Evolutionary conservation across 1,140 invertebrate genomes (phyloP).

Genomic region (Colletes latitarsis): DNA sequence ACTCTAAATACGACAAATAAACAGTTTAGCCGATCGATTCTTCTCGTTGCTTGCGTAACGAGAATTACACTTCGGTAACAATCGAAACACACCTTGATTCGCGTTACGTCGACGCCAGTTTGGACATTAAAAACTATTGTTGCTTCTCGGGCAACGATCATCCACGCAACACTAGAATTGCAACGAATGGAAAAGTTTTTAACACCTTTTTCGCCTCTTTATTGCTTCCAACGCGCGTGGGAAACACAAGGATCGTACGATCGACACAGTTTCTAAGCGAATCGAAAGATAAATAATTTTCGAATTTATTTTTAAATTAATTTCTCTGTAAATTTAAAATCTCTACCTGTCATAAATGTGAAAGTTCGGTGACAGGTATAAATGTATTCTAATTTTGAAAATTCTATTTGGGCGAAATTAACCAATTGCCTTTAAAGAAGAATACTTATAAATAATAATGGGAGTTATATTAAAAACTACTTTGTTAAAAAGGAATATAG

Average conservation of each 20-base stretch:
- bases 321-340: no score
- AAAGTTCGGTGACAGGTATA: no score
- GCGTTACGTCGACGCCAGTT: constrained; percentile 30
- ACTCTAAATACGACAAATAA: constrained; percentile 23
- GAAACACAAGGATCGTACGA: background rate
- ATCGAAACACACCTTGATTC: constrained; percentile 35
- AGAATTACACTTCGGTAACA: constrained; percentile 17
- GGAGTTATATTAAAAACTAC: no score
- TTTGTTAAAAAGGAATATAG: no score
- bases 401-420: no score
- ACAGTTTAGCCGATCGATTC: constrained; percentile 31
- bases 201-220: background rate
- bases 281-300: background rate
- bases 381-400: no score
- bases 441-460: no score
- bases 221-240: background rate
- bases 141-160: no score
- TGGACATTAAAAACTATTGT: constrained; percentile 20
- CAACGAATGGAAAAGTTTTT: background rate
- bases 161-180: background rate
- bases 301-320: no score
- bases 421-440: no score
- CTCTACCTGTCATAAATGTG: no score
- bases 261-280: background rate
- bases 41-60: constrained; percentile 33